A percentile compares a stretch with the other conserved stretches of the same genome.
Evolutionary conservation across 2,113 vertebrate genomes (phyloP).

Genomic region (Saimiri boliviensis): DNA sequence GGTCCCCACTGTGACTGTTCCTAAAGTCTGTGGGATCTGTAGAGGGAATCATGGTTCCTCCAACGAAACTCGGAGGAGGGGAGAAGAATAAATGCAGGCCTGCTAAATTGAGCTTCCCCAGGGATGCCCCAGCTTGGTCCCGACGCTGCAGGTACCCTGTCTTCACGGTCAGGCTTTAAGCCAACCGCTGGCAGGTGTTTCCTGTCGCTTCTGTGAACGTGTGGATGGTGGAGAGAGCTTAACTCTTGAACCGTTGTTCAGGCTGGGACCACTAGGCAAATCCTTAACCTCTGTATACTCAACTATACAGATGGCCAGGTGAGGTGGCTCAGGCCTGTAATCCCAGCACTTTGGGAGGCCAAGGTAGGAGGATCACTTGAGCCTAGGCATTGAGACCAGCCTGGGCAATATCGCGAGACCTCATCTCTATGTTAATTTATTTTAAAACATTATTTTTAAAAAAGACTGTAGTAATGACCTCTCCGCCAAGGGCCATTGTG

Average conservation of each 20-base stretch:
- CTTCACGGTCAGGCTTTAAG: background rate
- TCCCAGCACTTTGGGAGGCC: too few relatives aligned
- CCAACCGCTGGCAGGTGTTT: background rate
- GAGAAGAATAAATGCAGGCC: rapidly evolving
- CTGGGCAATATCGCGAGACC: too few relatives aligned
- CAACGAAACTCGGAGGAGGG: background rate
- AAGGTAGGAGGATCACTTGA: too few relatives aligned
- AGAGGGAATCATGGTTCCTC: background rate
- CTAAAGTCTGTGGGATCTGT: rapidly evolving
- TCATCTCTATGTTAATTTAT: too few relatives aligned
- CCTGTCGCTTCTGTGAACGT: background rate
- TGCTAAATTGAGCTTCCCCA: rapidly evolving
- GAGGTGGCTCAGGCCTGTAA: too few relatives aligned
- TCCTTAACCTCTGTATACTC: background rate
- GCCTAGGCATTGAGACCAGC: too few relatives aligned
- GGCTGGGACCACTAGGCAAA: background rate
- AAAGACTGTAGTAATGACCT: background rate
- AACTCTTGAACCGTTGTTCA: background rate
- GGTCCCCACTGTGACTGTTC: rapidly evolving
- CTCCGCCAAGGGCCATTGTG: background rate
- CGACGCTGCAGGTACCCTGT: rapidly evolving
- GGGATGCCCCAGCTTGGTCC: background rate
- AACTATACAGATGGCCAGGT: background rate
- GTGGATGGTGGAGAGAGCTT: background rate
- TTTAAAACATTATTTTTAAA: too few relatives aligned